Conservation (phyloP, 2,888 invertebrate genomes). For the Cylloceria caligata region DNA sequence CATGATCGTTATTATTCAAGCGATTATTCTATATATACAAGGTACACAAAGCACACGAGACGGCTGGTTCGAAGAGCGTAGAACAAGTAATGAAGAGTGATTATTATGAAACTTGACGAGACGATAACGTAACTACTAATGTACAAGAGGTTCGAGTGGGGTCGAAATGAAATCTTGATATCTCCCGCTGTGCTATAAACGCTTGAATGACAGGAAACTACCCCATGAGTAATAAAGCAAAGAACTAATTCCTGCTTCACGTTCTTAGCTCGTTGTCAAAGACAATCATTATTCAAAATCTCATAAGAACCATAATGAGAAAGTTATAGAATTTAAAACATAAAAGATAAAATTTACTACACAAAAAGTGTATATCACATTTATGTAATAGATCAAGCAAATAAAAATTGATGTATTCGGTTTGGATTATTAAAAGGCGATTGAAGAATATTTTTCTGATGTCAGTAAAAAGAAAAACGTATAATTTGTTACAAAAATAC, state of each 20-base stretch:
- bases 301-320: no score
- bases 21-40: slow-evolving; percentile 2
- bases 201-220: neutral
- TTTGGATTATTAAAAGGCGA: no score
- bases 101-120: neutral
- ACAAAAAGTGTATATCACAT: no score
- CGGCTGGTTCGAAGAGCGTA: neutral
- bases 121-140: neutral
- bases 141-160: neutral
- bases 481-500: no score
- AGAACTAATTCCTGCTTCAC: neutral
- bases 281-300: neutral
- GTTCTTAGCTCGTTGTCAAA: neutral
- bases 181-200: neutral
- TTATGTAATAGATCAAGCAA: no score
- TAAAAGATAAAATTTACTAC: no score
- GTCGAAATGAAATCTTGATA: neutral
- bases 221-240: neutral
- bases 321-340: no score
- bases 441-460: no score
- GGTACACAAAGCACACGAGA: neutral
- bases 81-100: neutral
- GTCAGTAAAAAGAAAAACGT: no score
- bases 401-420: no score
- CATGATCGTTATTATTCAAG: slow-evolving; percentile 16